Base-by-base conservation (phyloP, 2,797 vertebrate species). In the Fundulus diaphanus region DNA sequence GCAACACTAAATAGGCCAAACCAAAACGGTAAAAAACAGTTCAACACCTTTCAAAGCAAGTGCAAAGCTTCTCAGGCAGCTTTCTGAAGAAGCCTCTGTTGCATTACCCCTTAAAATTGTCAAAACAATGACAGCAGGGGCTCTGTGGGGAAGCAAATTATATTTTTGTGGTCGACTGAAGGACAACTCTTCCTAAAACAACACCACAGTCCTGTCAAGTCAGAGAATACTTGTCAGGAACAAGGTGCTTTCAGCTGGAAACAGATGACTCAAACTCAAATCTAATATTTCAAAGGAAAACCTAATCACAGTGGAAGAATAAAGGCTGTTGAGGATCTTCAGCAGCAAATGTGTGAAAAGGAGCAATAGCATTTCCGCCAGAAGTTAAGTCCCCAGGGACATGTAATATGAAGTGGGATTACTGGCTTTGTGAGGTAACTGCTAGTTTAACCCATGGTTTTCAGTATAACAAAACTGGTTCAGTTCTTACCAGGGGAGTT, bases 201-300 rank as follows among this genome's bases (percentile, higher is more conserved):
- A 65, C 68, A 61, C 75, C 11, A 27, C 80, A 71, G 76, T 79
- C 80, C 81, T 86, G 87, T 90, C 84, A 86, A 84, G 86, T 82
- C 76, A 70, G 77, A 78, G 74, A 49, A 85, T 68, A 57, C 73
- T 70, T 20, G 20, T 70, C 77, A 85, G 79, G 73, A 88, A 87
- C 84, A 74, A 79, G 87, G 83, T 57, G 76, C 82, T 86, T 85
- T 80, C 79, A 72, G 84, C 86, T 70, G 63, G 35, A 85, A 82
- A 90, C 82, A 82, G 66, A 71, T 81, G 83, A 82, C 79, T 85
- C 81, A 76, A 82, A 85, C 63, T 68, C 46, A 69, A 82, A 92
- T 92, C 83, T 88, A 92, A 91, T 87, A 87, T 59, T 74, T 89
- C 69, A 73, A 48, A 86, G 79, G 77, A 72, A 88, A 93, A 90